Evolutionary conservation across 2,888 invertebrate species (phyloP).

Genomic region (Amphipyra berbera): DNA sequence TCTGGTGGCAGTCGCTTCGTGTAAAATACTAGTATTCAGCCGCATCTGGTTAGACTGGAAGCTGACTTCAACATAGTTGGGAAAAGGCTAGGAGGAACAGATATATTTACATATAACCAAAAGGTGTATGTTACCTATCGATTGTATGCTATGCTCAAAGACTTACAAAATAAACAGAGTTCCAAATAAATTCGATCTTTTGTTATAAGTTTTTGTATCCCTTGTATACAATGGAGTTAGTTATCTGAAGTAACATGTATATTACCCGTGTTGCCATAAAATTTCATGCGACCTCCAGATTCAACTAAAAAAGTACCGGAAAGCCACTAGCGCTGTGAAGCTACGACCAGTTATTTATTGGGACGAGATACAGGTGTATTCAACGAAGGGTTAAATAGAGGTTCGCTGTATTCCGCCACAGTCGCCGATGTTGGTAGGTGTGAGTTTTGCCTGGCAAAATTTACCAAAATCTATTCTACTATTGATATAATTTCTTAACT

Average conservation of each 20-base stretch:
- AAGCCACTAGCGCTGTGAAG: constrained; percentile 2
- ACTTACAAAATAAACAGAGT: not conserved
- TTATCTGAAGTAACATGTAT: not conserved
- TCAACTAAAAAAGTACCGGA: constrained; percentile 20
- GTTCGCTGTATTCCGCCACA: too few relatives aligned
- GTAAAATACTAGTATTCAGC: too few relatives aligned
- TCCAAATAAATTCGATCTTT: not conserved
- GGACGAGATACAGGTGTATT: constrained; percentile 10
- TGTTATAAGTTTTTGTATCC: constrained; percentile 2
- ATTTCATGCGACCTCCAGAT: constrained; percentile 19
- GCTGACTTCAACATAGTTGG: too few relatives aligned
- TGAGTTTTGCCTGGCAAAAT: not conserved
- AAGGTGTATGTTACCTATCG: too few relatives aligned
- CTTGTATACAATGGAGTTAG: constrained; percentile 19
- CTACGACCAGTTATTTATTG: constrained; percentile 23
- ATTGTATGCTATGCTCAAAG: too few relatives aligned
- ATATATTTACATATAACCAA: too few relatives aligned
- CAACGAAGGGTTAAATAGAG: not conserved
- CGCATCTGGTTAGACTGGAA: too few relatives aligned
- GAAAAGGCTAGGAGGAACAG: too few relatives aligned
- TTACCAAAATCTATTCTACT: too few relatives aligned
- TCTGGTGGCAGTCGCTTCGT: too few relatives aligned
- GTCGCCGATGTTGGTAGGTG: not conserved
- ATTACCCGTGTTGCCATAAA: constrained; percentile 22
- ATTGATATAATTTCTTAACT: too few relatives aligned